Base-by-base conservation (phyloP, 2,797 vertebrate species). In the Coregonus suidteri region DNA sequence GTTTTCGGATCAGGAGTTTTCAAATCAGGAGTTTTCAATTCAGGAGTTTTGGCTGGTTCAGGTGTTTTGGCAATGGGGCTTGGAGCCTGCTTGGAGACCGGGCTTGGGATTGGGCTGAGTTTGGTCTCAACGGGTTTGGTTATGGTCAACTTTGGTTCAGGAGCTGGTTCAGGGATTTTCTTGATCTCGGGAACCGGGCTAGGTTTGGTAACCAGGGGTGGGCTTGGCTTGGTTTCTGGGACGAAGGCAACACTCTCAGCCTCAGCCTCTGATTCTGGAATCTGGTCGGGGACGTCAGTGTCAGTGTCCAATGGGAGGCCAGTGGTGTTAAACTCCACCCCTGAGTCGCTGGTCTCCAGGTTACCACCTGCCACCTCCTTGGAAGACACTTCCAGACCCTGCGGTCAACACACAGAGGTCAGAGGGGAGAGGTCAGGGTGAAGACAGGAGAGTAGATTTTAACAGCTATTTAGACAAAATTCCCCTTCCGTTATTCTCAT, bases 341-440 rank as follows among this genome's bases (percentile, higher is more conserved):
- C 95, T 0, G 95, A 95, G 85, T 95, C 95, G 73, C 95, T 95
- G 75, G 94, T 95, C 84, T 95, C 94, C 15, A 95, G 85, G 80
- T 95, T 94, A 76, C 92, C 83, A 41, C 74, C 93, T 86, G 68
- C 85, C 76, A 94, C 91, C 77, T 95, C 94, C 83, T 95, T 95
- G 54, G 94, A 94, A 59, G 94, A 95, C 73, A 95, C 93, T 83
- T 95, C 95, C 79, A 95, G 88, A 88, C 95, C 95, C 95, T 95
- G 81, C 71, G 37, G 82, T 34, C 18, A 41, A 31, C 37, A 71
- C 31, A 75, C 59, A 51, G 9, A 78, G 18, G 31, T 34, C 5
- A 67, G 65, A 34, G 25, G 5, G 14, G 30, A 65, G 62, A 65
- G 62, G 20, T 65, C 62, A 65, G 25, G 11, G 62, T 4, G 62